Evolutionary conservation across 1,140 invertebrate species (phyloP).

Genomic region (Parasteatoda tepidariorum): DNA sequence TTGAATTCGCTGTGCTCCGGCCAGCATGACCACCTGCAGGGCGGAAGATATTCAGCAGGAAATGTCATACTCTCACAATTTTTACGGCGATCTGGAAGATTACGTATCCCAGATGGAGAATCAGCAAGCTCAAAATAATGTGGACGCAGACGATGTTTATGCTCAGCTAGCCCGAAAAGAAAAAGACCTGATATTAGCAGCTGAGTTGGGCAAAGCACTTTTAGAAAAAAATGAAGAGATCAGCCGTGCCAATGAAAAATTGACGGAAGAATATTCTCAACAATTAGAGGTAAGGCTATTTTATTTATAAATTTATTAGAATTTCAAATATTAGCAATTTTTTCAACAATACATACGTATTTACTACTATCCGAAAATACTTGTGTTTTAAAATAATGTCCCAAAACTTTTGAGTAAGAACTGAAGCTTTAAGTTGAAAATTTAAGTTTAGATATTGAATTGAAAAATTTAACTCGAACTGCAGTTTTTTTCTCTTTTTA

Average conservation of each 20-base stretch:
- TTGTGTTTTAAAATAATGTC: too few relatives aligned
- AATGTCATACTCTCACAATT: slow-evolving; percentile 13
- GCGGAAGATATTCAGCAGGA: slow-evolving; percentile 55
- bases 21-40: slow-evolving; percentile 57
- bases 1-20: not conserved
- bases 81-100: slow-evolving; percentile 70
- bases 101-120: slow-evolving; percentile 74
- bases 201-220: slow-evolving; percentile 93
- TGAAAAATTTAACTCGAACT: too few relatives aligned
- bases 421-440: too few relatives aligned
- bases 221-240: slow-evolving; percentile 94
- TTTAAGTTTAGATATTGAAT: too few relatives aligned
- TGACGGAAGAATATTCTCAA: slow-evolving; percentile 88
- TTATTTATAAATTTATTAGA: not conserved
- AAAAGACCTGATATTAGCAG: slow-evolving; percentile 89
- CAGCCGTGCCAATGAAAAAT: slow-evolving; percentile 83
- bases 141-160: slow-evolving; percentile 78
- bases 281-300: slow-evolving; percentile 85
- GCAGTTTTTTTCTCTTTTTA: too few relatives aligned
- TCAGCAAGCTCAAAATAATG: slow-evolving; percentile 61
- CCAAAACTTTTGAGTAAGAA: too few relatives aligned
- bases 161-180: slow-evolving; percentile 91
- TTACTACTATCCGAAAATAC: too few relatives aligned
- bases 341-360: too few relatives aligned
- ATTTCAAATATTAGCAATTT: too few relatives aligned